phyloP scores from a whole-genome alignment of 2,113 vertebrate genomes.

The Bucco capensis region DNA sequence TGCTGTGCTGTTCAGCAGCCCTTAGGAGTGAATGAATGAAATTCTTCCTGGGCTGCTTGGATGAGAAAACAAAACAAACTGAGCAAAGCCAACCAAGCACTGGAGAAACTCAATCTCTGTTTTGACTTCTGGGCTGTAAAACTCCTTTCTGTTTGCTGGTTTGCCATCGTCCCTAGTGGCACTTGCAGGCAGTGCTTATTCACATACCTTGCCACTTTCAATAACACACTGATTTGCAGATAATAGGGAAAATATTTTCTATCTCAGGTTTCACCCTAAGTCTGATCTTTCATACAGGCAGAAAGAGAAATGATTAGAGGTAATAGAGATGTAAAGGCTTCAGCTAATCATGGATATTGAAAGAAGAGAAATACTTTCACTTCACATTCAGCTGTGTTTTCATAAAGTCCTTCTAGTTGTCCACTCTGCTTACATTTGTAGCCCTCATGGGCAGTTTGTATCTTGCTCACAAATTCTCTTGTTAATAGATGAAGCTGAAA shows the following conservation, averaged over 20 bases:
- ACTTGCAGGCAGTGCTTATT: constrained; percentile 5
- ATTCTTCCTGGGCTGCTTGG: background rate
- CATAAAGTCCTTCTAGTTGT: background rate
- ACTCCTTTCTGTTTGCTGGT: background rate
- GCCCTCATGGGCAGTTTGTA: background rate
- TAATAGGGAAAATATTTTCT: constrained; percentile 37
- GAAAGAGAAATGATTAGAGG: background rate
- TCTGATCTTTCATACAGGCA: background rate
- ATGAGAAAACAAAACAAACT: background rate
- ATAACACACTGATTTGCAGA: constrained; percentile 16
- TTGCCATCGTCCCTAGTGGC: background rate
- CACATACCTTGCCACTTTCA: background rate
- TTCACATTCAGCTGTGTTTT: background rate
- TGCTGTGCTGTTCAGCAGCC: background rate
- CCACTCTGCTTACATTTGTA: background rate
- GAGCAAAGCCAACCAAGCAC: background rate
- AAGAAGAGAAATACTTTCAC: background rate
- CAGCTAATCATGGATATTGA: background rate
- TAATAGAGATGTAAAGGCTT: background rate
- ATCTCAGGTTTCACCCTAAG: constrained; percentile 21
- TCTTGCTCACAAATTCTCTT: background rate
- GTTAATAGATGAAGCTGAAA: background rate
- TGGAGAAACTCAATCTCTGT: background rate
- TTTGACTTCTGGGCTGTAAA: background rate
- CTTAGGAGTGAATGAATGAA: constrained; percentile 13